phyloP scores from a whole-genome alignment of 2,113 vertebrate species.

The Antechinus flavipes region DNA sequence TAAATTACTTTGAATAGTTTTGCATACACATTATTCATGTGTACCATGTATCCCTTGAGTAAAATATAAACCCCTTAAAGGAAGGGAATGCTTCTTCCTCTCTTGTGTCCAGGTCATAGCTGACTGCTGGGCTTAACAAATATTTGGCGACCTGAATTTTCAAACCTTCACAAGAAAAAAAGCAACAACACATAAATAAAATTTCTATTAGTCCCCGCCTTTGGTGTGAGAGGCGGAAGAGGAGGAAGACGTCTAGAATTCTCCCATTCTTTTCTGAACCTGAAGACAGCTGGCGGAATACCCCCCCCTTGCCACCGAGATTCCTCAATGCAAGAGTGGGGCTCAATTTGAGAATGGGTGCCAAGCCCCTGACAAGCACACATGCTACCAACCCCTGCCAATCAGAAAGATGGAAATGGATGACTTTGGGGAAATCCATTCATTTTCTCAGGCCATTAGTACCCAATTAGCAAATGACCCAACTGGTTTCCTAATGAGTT shows the following conservation, averaged over 20 bases:
- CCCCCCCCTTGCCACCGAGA: rapidly evolving
- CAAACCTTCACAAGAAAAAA: neutral
- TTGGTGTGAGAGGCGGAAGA: neutral
- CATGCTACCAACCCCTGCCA: neutral
- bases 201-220: neutral
- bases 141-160: neutral
- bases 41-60: neutral
- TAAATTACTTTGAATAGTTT: neutral
- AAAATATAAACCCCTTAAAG: neutral
- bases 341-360: neutral
- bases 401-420: neutral
- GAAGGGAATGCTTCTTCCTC: neutral
- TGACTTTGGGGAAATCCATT: constrained; percentile 17
- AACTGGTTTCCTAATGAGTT: constrained; percentile 15
- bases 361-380: neutral
- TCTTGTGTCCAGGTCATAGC: neutral
- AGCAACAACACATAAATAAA: neutral
- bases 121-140: neutral
- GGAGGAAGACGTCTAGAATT: neutral
- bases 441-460: constrained; percentile 1
- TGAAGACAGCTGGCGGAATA: neutral
- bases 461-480: constrained; percentile 40
- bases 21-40: neutral
- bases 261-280: neutral
- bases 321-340: neutral